Evolutionary conservation across 2,113 vertebrate species (phyloP).

Genomic region (Emberiza fucata): DNA sequence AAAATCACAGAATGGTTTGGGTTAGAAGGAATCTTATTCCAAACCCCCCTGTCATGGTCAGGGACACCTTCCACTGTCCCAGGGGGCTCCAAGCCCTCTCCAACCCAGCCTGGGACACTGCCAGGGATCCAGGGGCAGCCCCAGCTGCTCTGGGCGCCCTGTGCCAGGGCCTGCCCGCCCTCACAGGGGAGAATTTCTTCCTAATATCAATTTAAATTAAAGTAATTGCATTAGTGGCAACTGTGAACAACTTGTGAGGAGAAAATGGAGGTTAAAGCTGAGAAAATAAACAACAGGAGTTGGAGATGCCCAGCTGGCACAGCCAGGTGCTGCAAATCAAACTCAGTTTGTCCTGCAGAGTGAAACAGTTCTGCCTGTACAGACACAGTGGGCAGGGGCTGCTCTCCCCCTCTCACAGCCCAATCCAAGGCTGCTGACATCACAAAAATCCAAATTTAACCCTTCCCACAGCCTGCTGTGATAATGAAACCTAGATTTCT

Average conservation of each 20-base stretch:
- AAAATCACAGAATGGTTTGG: not conserved
- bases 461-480: not conserved
- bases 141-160: not conserved
- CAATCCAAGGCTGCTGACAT: not conserved
- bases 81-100: accelerated
- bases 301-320: not conserved
- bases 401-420: not conserved
- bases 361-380: not conserved
- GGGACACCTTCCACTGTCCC: not conserved
- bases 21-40: not conserved
- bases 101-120: accelerated
- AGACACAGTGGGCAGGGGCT: accelerated
- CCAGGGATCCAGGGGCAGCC: not conserved
- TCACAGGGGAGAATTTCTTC: not conserved
- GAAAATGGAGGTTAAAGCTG: not conserved
- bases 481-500: not conserved
- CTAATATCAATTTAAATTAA: not conserved
- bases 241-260: not conserved
- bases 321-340: not conserved
- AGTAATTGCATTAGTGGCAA: not conserved
- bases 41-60: accelerated
- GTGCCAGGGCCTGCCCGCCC: accelerated
- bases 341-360: not conserved
- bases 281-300: not conserved
- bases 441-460: not conserved